Evolutionary conservation across 2,113 vertebrate species (phyloP), one percentile per base, ranked within the genome.

Genomic region (Ctenomys sociabilis): DNA sequence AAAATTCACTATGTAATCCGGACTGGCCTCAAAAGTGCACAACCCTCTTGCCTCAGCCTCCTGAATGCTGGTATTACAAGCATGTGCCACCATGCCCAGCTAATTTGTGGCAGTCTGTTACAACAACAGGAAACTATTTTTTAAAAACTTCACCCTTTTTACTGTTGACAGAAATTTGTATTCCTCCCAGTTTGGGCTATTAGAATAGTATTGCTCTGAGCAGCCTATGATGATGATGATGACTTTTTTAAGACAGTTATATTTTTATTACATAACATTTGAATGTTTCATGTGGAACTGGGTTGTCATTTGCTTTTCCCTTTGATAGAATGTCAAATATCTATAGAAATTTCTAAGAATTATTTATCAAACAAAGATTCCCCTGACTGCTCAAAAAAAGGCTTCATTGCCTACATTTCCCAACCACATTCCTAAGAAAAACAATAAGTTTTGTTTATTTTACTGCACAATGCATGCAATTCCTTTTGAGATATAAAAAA

Each of bases 401-500:
- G 28, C 14, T 26, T 72, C 21, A 96, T 59, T 93, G 66, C 66
- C 91, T 89, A 93, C 21, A 73, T 97, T 94, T 93, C 66, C 52
- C 95, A 96, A 84, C 12, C 73, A 84, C 72, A 90, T 75, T 97
- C 96, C 91, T 97, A 96, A 97, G 94, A 97, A 97, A 78, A 97
- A 93, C 66, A 93, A 96, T 72, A 80, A 16, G 73, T 91, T 91
- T 91, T 96, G 10, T 97, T 95, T 88, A 95, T 52, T 86, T 96
- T 96, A 88, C 49, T 96, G 28, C 85, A 61, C 82, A 64, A 95
- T 97, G 97, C 96, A 98, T 97, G 96, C 90, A 94, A 72, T 94
- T 96, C 97, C 94, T 75, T 96, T 94, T 94, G 97, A 97, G 85
- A 96, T 98, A 96, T 97, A 98, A 86, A 98, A 98, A 98, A 78